Evolutionary conservation across 2,113 vertebrate genomes (phyloP), one percentile per base, ranked within the genome.

Genomic region (Piprites chloris): DNA sequence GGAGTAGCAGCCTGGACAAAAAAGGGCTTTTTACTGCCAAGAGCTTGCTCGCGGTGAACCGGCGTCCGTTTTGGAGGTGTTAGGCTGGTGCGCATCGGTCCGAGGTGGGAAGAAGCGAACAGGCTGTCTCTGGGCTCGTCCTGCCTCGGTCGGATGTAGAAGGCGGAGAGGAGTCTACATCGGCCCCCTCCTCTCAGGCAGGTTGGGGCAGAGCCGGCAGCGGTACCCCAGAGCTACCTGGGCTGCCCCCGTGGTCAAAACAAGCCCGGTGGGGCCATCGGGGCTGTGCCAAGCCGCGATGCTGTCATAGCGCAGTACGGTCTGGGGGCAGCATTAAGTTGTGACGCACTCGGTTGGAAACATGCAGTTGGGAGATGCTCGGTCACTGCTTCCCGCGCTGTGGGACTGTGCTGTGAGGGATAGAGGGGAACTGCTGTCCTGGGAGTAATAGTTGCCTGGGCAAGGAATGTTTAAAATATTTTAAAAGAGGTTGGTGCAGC

Each of bases 311-410:
- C 79, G 76, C 96, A 95, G 79, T 85, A 92, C 85, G 68, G 83
- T 80, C 90, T 95, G 93, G 93, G 93, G 80, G 92, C 95, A 96
- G 95, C 95, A 90, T 92, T 90, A 93, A 88, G 59, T 90, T 96
- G 96, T 96, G 96, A 97, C 96, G 96, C 96, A 96, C 92, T 94
- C 76, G 11, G 65, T 81, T 96, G 93, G 85, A 90, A 95, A 86
- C 61, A 65, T 39, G 92, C 87, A 74, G 87, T 75, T 90, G 85
- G 32, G 93, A 81, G 72, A 80, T 4, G 44, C 44, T 86, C 3
- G 7, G 10, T 42, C 9, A 6, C 59, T 22, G 78, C 89, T 91
- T 93, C 62, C 41, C 11, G 18, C 1, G 4, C 35, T 19, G 32
- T 42, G 65, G 52, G 56, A 42, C 44, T 87, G 41, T 2, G 0